These are phyloP conservation scores for Podargus strigoides DNA, from an alignment of 2,797 vertebrate genomes.

Conservation along the genomic window DNA sequence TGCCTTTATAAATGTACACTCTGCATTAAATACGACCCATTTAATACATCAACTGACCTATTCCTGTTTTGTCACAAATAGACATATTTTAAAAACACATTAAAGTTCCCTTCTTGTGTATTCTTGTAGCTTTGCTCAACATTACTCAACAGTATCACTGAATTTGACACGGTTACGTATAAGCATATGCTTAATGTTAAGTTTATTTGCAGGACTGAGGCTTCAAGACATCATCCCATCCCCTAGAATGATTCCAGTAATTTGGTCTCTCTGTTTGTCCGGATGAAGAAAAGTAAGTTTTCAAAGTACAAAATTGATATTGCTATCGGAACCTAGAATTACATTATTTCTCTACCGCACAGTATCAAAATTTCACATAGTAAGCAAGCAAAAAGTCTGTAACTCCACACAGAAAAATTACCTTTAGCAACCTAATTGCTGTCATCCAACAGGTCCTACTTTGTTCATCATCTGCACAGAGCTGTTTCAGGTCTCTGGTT, in stretches of 20 bases:
- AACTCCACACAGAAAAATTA: conserved; percentile 62
- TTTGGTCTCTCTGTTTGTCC: background rate
- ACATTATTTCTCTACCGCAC: background rate
- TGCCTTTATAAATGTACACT: background rate
- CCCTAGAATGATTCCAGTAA: background rate
- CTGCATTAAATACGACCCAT: background rate
- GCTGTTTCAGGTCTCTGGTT: conserved; percentile 90
- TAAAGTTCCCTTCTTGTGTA: background rate
- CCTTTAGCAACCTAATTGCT: conserved; percentile 96
- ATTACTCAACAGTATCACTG: background rate
- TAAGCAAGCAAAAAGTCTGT: background rate
- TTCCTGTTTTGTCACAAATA: background rate
- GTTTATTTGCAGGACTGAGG: background rate
- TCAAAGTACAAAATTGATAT: background rate
- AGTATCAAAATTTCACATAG: background rate
- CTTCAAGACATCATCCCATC: background rate
- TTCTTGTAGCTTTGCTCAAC: background rate
- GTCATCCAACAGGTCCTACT: conserved; percentile 96
- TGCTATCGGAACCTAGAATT: background rate
- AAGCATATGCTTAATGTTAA: background rate
- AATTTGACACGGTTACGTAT: background rate
- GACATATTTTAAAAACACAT: background rate
- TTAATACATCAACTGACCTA: background rate
- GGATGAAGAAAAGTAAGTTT: background rate
- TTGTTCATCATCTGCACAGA: conserved; percentile 95